These are phyloP conservation scores for Hydrozoanthus tunicans DNA, from an alignment of 64 coral and sea anemone genomes.

Conservation along the genomic window DNA sequence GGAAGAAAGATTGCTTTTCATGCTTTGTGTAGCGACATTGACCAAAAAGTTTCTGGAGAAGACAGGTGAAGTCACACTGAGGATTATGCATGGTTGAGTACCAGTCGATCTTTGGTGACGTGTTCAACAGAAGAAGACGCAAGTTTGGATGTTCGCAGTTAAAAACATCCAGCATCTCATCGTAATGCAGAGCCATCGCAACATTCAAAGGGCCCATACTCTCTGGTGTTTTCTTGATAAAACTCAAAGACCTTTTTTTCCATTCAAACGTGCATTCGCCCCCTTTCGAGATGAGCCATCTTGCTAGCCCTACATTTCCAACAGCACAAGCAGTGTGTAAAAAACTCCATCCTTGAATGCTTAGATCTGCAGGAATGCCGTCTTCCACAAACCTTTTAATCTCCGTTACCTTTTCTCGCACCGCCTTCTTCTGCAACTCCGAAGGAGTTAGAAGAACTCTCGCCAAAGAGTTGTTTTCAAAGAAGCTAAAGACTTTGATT, in stretches of 20 bases:
- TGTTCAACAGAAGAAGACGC: conserved; percentile 26
- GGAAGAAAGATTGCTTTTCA: conserved; percentile 32
- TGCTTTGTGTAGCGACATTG: conserved; percentile 26
- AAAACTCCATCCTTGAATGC: conserved; percentile 58
- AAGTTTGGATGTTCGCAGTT: neutral
- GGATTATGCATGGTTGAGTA: conserved; percentile 37
- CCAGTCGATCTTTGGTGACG: conserved; percentile 23
- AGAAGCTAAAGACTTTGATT: conserved; percentile 22
- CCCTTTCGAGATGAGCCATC: conserved; percentile 47
- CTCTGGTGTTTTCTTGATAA: conserved; percentile 52
- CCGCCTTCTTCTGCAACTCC: neutral
- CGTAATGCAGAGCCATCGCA: conserved; percentile 23
- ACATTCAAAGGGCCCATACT: conserved; percentile 23
- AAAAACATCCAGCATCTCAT: conserved; percentile 14
- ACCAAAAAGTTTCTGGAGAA: neutral
- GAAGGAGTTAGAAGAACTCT: conserved; percentile 37
- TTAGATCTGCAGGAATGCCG: conserved; percentile 57
- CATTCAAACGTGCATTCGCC: conserved; percentile 24
- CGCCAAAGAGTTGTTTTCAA: conserved; percentile 17
- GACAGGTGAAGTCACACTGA: neutral
- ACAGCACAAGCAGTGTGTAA: conserved; percentile 61
- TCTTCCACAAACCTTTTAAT: conserved; percentile 37
- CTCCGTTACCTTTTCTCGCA: neutral
- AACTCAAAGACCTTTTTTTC: conserved; percentile 35
- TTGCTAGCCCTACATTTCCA: conserved; percentile 37